Base-by-base conservation (phyloP, 2,797 vertebrate species). In the Lates japonicus region DNA sequence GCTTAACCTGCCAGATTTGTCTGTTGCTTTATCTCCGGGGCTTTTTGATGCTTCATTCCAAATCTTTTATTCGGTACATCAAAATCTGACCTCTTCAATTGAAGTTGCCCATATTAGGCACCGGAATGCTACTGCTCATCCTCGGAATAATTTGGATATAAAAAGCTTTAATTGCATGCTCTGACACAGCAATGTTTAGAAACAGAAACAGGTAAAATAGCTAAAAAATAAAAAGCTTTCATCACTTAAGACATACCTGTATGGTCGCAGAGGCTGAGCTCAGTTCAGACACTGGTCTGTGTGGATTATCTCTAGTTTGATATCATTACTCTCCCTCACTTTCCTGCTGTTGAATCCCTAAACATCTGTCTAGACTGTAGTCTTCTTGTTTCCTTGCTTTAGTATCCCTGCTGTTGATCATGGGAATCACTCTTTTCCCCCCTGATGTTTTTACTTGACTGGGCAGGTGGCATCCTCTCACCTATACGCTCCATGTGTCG, bases 11-110 rank as follows among this genome's bases (percentile, higher is more conserved):
- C 70, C 80, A 81, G 82, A 84, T 86, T 65, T 80, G 77, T 83
- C 73, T 49, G 22, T 74, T 78, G 73, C 76, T 88, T 87, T 74
- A 71, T 79, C 84, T 83, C 78, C 1, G 1, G 59, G 20, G 48
- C 72, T 84, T 85, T 92, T 88, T 86, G 89, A 91, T 90, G 88
- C 84, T 80, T 86, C 74, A 60, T 78, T 83, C 80, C 74, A 80
- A 37, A 22, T 31, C 55, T 74, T 69, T 54, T 48, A 48, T 49
- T 46, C 11, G 6, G 58, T 49, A 79, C 65, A 39, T 84, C 68
- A 75, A 59, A 77, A 79, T 85, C 68, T 49, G 73, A 83, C 64
- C 51, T 66, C 59, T 70, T 67, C 64, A 33, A 78, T 69, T 75
- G 59, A 65, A 78, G 81, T 70, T 73, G 78, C 10, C 87, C 81